Percentiles rank a stretch among this genome's conserved stretches.
phyloP scores from a whole-genome alignment of 1,140 invertebrate genomes.

The Heliconius hewitsoni region DNA sequence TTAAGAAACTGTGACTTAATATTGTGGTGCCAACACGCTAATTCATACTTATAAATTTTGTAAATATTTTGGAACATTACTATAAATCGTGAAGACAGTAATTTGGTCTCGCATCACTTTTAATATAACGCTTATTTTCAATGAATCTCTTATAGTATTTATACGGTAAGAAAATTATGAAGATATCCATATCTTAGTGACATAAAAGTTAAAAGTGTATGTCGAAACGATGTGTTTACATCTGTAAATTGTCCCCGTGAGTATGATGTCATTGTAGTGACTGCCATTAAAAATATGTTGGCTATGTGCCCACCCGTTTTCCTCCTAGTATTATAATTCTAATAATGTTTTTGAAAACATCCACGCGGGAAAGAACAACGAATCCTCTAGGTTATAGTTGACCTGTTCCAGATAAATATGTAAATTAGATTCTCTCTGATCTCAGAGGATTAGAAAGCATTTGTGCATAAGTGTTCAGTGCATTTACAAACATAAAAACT shows the following conservation, averaged over 20 bases:
- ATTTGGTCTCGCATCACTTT: constrained; percentile 59
- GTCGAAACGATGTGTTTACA: constrained; percentile 77
- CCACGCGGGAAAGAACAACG: constrained; percentile 64
- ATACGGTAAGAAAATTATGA: constrained; percentile 37
- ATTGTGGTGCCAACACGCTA: constrained; percentile 52
- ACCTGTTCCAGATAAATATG: constrained; percentile 52
- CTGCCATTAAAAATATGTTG: constrained; percentile 78
- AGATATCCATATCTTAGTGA: constrained; percentile 38
- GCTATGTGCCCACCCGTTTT: constrained; percentile 79
- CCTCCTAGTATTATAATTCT: constrained; percentile 66
- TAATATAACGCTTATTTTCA: constrained; percentile 36
- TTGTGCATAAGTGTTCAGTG: constrained; percentile 26
- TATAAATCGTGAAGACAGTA: constrained; percentile 70
- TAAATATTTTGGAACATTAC: constrained; percentile 45
- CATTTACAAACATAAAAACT: neutral
- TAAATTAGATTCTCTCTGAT: constrained; percentile 45
- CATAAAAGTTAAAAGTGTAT: constrained; percentile 42
- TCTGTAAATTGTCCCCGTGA: constrained; percentile 74
- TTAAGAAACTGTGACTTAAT: constrained; percentile 43
- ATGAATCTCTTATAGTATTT: constrained; percentile 34
- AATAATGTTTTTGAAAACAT: constrained; percentile 67
- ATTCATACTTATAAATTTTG: constrained; percentile 41
- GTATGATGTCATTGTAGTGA: constrained; percentile 79
- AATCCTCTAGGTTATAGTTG: constrained; percentile 64
- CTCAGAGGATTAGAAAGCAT: constrained; percentile 42